phyloP scores from a whole-genome alignment of 2,113 vertebrate species.

The Typhlomys cinereus region DNA sequence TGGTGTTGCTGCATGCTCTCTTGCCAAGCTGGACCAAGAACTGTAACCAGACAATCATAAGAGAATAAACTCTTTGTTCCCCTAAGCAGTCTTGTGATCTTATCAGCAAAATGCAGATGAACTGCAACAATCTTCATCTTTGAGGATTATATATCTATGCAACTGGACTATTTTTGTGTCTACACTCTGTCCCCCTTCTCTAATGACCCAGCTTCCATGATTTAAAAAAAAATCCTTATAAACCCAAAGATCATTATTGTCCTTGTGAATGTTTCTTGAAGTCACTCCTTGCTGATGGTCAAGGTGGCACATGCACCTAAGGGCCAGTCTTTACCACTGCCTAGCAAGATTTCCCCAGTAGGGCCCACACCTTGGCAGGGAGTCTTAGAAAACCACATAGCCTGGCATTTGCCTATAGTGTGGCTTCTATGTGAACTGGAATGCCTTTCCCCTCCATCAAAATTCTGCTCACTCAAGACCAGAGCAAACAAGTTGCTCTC shows the following conservation, averaged over 20 bases:
- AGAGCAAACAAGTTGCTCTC: neutral
- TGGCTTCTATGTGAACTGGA: too few species aligned
- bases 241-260: neutral
- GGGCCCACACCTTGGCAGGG: neutral
- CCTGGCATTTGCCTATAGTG: accelerated
- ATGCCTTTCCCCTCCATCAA: neutral
- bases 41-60: too few species aligned
- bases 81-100: too few species aligned
- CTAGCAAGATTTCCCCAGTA: neutral
- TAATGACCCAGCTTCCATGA: neutral
- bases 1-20: too few species aligned
- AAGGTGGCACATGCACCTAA: neutral
- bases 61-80: too few species aligned
- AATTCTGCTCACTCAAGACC: neutral
- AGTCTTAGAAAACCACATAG: neutral
- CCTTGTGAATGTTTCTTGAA: neutral
- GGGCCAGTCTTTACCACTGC: neutral
- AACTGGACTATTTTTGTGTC: neutral
- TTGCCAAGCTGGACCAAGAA: too few species aligned
- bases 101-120: too few species aligned
- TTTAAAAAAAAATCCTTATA: neutral
- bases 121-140: neutral
- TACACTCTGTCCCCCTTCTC: neutral
- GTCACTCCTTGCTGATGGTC: neutral
- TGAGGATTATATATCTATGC: neutral